Percentiles rank a stretch among this genome's conserved stretches.
These are phyloP conservation scores for Cryptotis parvus DNA, from an alignment of 2,113 vertebrate genomes.

Conservation along the genomic window DNA sequence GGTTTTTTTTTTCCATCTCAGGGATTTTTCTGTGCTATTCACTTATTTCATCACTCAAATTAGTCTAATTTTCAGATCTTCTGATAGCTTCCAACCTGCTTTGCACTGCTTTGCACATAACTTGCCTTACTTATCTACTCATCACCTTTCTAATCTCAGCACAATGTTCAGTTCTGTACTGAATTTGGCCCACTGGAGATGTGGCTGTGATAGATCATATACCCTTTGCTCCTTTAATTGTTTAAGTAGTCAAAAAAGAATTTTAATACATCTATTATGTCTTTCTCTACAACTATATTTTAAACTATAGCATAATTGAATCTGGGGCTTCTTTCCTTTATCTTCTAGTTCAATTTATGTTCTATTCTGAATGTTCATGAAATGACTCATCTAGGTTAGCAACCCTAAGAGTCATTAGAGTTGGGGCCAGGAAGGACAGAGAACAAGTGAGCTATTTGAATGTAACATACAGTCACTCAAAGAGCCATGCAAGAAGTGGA, in stretches of 20 bases:
- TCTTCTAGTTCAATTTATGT: background rate
- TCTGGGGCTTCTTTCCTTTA: background rate
- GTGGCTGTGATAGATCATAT: background rate
- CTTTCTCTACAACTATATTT: background rate
- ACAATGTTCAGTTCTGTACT: background rate
- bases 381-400: background rate
- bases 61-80: background rate
- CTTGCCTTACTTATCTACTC: background rate
- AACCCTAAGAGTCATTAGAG: background rate
- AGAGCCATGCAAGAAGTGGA: background rate
- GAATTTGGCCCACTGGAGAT: background rate
- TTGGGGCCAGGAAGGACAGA: background rate
- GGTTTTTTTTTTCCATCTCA: background rate
- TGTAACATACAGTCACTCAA: background rate
- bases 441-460: background rate
- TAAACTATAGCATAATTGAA: background rate
- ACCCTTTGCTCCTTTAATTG: background rate
- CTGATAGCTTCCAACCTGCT: background rate
- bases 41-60: background rate
- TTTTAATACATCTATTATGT: background rate
- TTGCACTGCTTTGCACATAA: background rate
- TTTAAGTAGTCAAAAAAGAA: background rate
- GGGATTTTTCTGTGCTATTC: background rate
- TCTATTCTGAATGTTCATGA: background rate
- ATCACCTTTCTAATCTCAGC: background rate